phyloP scores from a whole-genome alignment of 2,113 vertebrate species.

The Phainopepla nitens region DNA sequence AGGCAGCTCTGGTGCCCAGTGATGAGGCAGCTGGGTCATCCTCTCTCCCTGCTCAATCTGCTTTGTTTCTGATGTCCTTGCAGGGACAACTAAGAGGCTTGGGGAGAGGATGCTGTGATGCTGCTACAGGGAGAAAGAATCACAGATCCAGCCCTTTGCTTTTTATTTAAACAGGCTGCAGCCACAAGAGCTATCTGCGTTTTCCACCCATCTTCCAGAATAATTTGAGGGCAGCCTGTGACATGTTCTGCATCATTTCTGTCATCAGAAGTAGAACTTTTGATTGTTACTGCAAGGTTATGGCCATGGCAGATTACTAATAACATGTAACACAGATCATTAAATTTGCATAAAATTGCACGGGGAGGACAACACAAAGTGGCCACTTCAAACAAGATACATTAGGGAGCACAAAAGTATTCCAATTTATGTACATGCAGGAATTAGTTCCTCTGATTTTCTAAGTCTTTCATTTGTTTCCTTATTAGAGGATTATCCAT shows the following conservation, averaged over 20 bases:
- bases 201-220: neutral
- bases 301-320: neutral
- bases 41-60: neutral
- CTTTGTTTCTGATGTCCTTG: neutral
- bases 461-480: neutral
- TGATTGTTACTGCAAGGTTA: neutral
- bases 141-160: neutral
- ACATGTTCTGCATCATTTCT: neutral
- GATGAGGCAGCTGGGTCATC: neutral
- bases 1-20: neutral
- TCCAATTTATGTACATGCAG: neutral
- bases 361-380: neutral
- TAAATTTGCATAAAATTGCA: neutral
- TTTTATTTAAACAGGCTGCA: neutral
- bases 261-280: neutral
- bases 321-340: neutral
- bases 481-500: neutral
- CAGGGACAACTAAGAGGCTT: neutral
- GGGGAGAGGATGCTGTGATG: neutral
- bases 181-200: accelerated
- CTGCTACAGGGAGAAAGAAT: neutral
- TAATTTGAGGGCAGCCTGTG: neutral
- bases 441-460: neutral
- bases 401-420: neutral
- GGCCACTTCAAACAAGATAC: neutral